Conservation (phyloP, 2,888 invertebrate species). For the Rhimphoctona megacephalus region DNA sequence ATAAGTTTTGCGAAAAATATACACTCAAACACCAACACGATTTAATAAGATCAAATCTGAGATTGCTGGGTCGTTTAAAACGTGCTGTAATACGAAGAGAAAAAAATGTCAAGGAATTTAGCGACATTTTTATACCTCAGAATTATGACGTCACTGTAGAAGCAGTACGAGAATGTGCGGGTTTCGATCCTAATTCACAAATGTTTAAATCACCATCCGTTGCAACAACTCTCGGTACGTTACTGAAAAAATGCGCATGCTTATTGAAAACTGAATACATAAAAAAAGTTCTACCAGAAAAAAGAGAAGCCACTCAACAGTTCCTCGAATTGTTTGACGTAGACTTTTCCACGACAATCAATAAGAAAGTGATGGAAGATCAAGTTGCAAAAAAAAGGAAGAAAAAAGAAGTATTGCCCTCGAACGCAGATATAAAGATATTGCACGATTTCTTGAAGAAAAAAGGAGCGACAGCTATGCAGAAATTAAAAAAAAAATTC, state of each 20-base stretch:
- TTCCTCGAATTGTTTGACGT: slow-evolving; percentile 26
- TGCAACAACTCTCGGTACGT: slow-evolving; percentile 43
- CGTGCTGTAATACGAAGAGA: slow-evolving; percentile 32
- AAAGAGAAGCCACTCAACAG: slow-evolving; percentile 16
- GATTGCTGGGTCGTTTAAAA: slow-evolving; percentile 61
- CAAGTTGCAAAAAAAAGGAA: not conserved
- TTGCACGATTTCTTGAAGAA: not conserved
- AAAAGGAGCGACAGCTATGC: not conserved
- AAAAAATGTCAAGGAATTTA: slow-evolving; percentile 29
- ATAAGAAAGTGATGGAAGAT: slow-evolving; percentile 35
- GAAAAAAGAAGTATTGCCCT: not conserved
- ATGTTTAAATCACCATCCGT: slow-evolving; percentile 45
- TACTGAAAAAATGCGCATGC: slow-evolving; percentile 55
- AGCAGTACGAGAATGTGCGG: slow-evolving; percentile 48
- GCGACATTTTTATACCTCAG: slow-evolving; percentile 61
- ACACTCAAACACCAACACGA: slow-evolving; percentile 56
- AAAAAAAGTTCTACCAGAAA: slow-evolving; percentile 13
- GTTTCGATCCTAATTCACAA: slow-evolving; percentile 23
- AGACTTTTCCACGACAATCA: slow-evolving; percentile 26
- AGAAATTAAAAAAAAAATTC: not conserved
- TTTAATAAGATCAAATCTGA: slow-evolving; percentile 61
- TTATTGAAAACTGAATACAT: slow-evolving; percentile 34
- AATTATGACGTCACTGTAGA: slow-evolving; percentile 53
- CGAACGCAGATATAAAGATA: slow-evolving; percentile 4
- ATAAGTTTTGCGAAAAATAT: slow-evolving; percentile 67